Evolutionary conservation across 2,113 vertebrate genomes (phyloP), one percentile per base, ranked within the genome.

Genomic region (Megaleporinus macrocephalus): DNA sequence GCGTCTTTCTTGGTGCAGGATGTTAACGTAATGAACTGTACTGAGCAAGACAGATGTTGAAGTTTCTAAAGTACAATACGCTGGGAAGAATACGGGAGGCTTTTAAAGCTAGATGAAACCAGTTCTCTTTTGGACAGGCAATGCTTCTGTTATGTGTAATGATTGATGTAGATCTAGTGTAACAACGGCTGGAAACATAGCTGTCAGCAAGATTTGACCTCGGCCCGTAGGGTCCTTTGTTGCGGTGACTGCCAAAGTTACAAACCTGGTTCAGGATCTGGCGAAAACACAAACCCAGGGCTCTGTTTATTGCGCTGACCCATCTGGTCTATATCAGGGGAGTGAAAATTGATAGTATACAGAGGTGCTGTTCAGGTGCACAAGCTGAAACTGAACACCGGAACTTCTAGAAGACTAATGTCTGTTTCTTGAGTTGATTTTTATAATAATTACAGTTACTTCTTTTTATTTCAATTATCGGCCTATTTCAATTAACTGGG

Each of bases 151-250:
- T 5, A 44, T 24, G 9, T 0, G 22, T 44, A 70, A 22, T 44
- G 66, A 14, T 70, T 70, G 66, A 44, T 57, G n/a, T 44, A 29
- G 24, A 61, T 47, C 33, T 44, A 44, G 24, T 65, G 14, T 2
- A 51, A 61, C 13, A 65, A 30, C 27, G 27, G 59, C 24, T 53
- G 26, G 44, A 26, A 51, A 51, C 51, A 47, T 20, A 20, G 79
- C 79, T 70, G 49, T 65, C 62, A 59, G 47, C 41, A 26, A 80
- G 59, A 33, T 73, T 73, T 80, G 70, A 80, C 79, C 79, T 53
- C 16, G 30, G 57, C 27, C 70, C 11, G 22, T 15, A 47, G 59
- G 44, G 33, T 36, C 22, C 22, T 22, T 41, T 11, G 57, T 20
- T 62, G 18, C 10, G 3, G 66, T 44, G 36, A 24, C 41, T 63